Base-by-base conservation (phyloP, 2,888 invertebrate species). In the Miltochrista miniata region DNA sequence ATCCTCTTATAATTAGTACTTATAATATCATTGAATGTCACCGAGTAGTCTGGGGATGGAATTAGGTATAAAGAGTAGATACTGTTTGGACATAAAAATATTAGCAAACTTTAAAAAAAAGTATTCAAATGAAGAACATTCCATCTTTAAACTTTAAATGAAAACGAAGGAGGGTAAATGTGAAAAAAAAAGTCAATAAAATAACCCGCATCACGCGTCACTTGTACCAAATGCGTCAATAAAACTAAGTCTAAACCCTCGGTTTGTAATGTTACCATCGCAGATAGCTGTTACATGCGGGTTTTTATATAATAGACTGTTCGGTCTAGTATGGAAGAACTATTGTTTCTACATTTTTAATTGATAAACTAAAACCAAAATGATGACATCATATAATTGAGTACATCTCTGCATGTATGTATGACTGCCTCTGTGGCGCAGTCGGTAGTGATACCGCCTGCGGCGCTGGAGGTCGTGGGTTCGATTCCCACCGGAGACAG, bases 151-250 rank as follows among this genome's bases (percentile, higher is more conserved):
- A 50, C 18, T 36, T n/a, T 2, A 37, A 42, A 36, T 42, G 11
- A 40, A 37, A 44, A 29, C 38, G 10, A 40, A 41, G 18, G 12
- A 43, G 45, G 39, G 59, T 55, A 51, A 58, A 70, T 56, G 57
- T 60, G 55, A 63, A 61, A 66, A 58, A 46, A 53, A 39, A n/a
- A 52, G 58, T 56, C 56, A 69, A 73, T 79, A 74, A 74, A 75
- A 50, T 54, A 35, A 51, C 82, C 82, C 82, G 82, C 81, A 82
- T 79, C 59, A 50, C 48, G 54, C 65, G 59, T 73, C 68, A 76
- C 75, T 75, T 68, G 67, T 63, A 73, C 69, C 57, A 62, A 71
- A 76, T 73, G 69, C 72, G 66, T 78, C 76, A 82, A 81, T 79
- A 74, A 73, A 79, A 74, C 59, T 60, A 54, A 62, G 59, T 71